Conservation (phyloP, 2,888 invertebrate species). For the Campopleginae sp. region DNA sequence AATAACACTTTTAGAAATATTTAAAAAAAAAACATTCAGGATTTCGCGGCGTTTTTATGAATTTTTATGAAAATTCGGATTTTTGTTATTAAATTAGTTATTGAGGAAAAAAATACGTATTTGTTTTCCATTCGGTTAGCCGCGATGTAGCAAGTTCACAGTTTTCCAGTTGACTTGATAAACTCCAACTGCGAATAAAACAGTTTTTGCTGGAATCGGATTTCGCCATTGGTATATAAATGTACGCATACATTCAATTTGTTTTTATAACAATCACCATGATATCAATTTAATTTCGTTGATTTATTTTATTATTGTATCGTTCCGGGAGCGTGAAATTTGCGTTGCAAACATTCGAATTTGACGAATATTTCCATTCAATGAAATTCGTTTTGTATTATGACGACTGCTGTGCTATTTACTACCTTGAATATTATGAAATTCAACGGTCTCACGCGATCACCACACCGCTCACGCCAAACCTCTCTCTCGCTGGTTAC, state of each 20-base stretch:
- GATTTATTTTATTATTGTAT: slow-evolving; percentile 28
- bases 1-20: no score
- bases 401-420: slow-evolving; percentile 47
- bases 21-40: no score
- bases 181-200: not conserved
- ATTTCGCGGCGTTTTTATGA: not conserved
- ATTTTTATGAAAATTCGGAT: not conserved
- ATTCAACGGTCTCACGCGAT: slow-evolving; percentile 63
- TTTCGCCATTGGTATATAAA: not conserved
- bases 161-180: not conserved
- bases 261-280: slow-evolving; percentile 13
- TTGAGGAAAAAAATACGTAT: not conserved
- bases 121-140: not conserved
- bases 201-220: not conserved
- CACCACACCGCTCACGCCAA: slow-evolving; percentile 51
- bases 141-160: not conserved
- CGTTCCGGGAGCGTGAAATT: slow-evolving; percentile 60
- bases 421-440: slow-evolving; percentile 66
- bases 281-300: slow-evolving; percentile 13
- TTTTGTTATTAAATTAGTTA: not conserved
- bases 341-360: slow-evolving; percentile 60
- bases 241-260: not conserved
- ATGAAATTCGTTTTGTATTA: slow-evolving; percentile 30
- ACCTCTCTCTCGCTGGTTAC: slow-evolving; percentile 14
- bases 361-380: slow-evolving; percentile 57